A percentile compares a stretch with the other conserved stretches of the same genome.
Conservation (phyloP, 30 jellyfish, hydroid and myxozoan species). For the Hydra vulgaris region DNA sequence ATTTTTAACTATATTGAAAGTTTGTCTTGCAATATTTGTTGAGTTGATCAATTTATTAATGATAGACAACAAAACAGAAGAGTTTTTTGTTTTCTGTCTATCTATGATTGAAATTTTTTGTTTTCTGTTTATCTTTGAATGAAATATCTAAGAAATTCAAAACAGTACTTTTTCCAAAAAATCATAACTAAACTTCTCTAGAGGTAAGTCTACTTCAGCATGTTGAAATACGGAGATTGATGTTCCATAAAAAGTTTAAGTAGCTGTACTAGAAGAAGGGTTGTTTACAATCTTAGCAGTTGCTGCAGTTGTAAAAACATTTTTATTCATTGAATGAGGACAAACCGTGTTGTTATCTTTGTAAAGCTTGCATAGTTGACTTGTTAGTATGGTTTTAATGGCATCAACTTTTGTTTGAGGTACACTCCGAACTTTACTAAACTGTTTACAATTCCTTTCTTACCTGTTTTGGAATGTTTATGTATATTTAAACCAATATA, state of each 20-base stretch:
- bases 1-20: no score
- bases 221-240: slow-evolving; percentile 5
- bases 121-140: not conserved
- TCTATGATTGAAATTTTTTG: not conserved
- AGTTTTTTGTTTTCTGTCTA: not conserved
- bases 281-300: not conserved
- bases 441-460: slow-evolving; percentile 1
- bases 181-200: not conserved
- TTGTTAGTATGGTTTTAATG: not conserved
- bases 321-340: not conserved
- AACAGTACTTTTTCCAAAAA: not conserved
- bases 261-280: slow-evolving; percentile 8
- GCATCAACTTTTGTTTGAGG: slow-evolving; percentile 1
- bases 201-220: not conserved
- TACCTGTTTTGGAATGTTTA: not conserved
- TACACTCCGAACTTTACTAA: slow-evolving; percentile 1
- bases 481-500: not conserved
- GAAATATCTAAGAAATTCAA: not conserved
- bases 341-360: not conserved
- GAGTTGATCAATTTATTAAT: not conserved
- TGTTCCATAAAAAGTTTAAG: not conserved
- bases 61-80: not conserved
- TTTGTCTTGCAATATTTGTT: not conserved
- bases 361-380: slow-evolving; percentile 7
- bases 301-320: slow-evolving; percentile 5